phyloP scores from a whole-genome alignment of 2,113 vertebrate species.

The Prionailurus viverrinus region DNA sequence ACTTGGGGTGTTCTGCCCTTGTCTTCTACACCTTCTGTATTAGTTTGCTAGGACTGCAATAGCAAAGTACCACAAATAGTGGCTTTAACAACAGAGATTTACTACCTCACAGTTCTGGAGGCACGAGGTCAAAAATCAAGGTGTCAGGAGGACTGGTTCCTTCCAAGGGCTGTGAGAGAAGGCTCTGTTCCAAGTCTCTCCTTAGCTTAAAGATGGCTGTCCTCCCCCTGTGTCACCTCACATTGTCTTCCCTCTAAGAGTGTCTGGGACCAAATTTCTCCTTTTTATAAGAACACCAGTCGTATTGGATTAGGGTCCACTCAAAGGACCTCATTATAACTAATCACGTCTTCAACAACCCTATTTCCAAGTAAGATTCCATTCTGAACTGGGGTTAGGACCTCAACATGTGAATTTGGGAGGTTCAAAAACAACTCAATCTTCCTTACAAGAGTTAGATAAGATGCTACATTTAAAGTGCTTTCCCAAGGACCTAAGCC shows the following conservation, averaged over 20 bases:
- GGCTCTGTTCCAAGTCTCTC: background rate
- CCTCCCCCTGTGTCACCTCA: background rate
- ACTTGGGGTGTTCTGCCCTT: background rate
- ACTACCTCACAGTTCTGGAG: background rate
- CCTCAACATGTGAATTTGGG: background rate
- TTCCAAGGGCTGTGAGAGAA: background rate
- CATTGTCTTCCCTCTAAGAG: background rate
- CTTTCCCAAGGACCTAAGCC: background rate
- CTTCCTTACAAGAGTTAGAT: background rate
- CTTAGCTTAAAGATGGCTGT: background rate
- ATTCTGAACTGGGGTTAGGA: background rate
- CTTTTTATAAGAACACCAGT: background rate
- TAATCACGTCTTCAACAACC: background rate
- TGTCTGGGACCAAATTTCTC: background rate
- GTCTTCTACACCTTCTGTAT: background rate
- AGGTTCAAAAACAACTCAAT: background rate
- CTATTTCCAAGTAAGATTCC: background rate
- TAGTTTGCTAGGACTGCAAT: background rate
- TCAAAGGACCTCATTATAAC: background rate
- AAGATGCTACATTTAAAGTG: background rate
- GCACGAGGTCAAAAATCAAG: background rate
- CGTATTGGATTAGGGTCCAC: background rate
- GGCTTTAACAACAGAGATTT: background rate
- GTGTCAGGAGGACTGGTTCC: background rate
- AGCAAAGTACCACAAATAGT: background rate